Percentiles rank a stretch among this genome's conserved stretches.
Evolutionary conservation across 2,797 vertebrate species (phyloP).

Genomic region (Coregonus suidteri): DNA sequence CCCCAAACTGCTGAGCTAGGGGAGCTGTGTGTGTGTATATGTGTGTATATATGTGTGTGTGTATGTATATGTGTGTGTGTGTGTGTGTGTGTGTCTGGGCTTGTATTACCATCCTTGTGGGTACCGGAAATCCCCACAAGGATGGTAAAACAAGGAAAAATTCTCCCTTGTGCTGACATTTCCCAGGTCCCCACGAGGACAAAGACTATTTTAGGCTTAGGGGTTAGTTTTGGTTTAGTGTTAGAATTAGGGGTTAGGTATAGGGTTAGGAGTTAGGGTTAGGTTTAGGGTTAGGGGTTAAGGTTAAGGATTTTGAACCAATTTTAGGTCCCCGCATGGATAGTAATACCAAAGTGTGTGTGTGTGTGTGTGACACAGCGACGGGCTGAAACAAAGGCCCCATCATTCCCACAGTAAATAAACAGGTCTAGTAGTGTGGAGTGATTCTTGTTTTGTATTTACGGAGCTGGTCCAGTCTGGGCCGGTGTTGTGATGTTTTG

Average conservation of each 20-base stretch:
- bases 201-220: too few species aligned
- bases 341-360: background rate
- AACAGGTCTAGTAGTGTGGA: constrained; percentile 13
- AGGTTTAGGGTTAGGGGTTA: too few species aligned
- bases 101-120: too few species aligned
- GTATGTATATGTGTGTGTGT: constrained; percentile 5
- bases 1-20: constrained; percentile 18
- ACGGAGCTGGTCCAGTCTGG: constrained; percentile 19
- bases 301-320: too few species aligned
- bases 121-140: too few species aligned
- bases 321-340: too few species aligned
- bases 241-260: too few species aligned
- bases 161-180: too few species aligned
- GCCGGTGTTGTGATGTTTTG: background rate
- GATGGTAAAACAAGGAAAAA: too few species aligned
- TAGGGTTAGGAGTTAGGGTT: too few species aligned
- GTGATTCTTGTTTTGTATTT: constrained; percentile 50
- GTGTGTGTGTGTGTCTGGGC: background rate
- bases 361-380: background rate
- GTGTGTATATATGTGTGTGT: background rate
- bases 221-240: too few species aligned
- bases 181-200: too few species aligned
- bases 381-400: background rate
- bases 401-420: constrained; percentile 8
- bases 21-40: background rate